Evolutionary conservation across 2,797 vertebrate species (phyloP), one percentile per base, ranked within the genome.

Genomic region (Bradypodion ventrale): DNA sequence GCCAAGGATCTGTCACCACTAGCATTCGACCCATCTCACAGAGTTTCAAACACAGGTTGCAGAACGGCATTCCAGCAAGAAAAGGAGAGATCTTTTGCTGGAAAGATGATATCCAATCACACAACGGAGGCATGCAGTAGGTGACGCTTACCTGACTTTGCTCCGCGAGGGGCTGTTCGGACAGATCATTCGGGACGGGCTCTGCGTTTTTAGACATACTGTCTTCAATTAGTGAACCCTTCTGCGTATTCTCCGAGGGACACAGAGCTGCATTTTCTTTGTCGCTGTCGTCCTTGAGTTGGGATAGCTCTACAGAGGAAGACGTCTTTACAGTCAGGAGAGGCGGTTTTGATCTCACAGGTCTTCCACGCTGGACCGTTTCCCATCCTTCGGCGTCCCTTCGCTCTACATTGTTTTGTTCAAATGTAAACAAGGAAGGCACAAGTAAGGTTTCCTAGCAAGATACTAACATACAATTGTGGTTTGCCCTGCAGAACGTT

Each of bases 361-460:
- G 97, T 75, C 98, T 97, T 42, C 99, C 99, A n/a, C 98, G 97
- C 90, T 99, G 99, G 85, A 99, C 99, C 0, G 98, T 99, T 88
- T 99, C 97, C 99, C 99, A 99, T 69, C 98, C 99, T 93, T 99
- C 98, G 0, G 98, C 96, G 84, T 99, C 99, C 88, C 97, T 98
- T 70, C 96, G 97, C 88, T 97, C 98, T 99, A 65, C 1, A 19
- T 3, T 42, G 65, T 32, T 49, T 32, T n/a, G 7, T 80, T 27
- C 19, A 79, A 83, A 70, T 49, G 68, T 32, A 37, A 78, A 7
- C 1, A 81, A 91, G 90, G 49, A 69, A 52, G 87, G 60, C 81
- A 35, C 21, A 69, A 73, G 40, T 21, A 12, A 40, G 27, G 44
- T 29, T 60, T 3, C 23, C n/a, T 7, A 56, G 35, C 25, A 78